phyloP scores from a whole-genome alignment of 1,140 invertebrate species.

The Polypedilum vanderplanki region DNA sequence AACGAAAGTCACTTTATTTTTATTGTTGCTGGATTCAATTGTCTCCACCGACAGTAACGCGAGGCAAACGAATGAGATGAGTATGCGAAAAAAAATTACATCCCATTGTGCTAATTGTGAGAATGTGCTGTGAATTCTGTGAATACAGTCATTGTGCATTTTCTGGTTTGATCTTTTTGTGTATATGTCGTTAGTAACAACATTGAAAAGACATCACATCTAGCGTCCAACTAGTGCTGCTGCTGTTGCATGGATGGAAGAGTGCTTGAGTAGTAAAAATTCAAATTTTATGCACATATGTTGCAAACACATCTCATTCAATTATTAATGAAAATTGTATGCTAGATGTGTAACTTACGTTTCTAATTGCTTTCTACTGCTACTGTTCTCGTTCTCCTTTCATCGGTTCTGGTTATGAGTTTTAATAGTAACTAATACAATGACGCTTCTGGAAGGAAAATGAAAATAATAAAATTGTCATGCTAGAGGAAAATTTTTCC shows the following conservation, averaged over 20 bases:
- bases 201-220: conserved; percentile 17
- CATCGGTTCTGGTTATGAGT: conserved; percentile 19
- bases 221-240: background rate
- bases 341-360: conserved; percentile 16
- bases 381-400: background rate
- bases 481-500: conserved; percentile 16
- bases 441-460: background rate
- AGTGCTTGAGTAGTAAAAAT: background rate
- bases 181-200: conserved; percentile 8
- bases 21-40: no score
- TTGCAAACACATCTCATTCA: conserved; percentile 18
- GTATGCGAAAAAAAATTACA: background rate
- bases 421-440: conserved; percentile 1
- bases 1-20: no score
- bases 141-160: conserved; percentile 3
- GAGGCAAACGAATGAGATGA: background rate
- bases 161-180: background rate
- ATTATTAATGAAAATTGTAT: conserved; percentile 25
- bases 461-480: conserved; percentile 11
- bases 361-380: conserved; percentile 24
- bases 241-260: background rate
- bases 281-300: conserved; percentile 22
- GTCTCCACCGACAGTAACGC: no score
- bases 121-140: background rate
- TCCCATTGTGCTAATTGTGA: conserved; percentile 17